Percentiles rank a stretch among this genome's conserved stretches.
Evolutionary conservation across 2,797 vertebrate genomes (phyloP).

Genomic region (Sebastes hopkinsi): DNA sequence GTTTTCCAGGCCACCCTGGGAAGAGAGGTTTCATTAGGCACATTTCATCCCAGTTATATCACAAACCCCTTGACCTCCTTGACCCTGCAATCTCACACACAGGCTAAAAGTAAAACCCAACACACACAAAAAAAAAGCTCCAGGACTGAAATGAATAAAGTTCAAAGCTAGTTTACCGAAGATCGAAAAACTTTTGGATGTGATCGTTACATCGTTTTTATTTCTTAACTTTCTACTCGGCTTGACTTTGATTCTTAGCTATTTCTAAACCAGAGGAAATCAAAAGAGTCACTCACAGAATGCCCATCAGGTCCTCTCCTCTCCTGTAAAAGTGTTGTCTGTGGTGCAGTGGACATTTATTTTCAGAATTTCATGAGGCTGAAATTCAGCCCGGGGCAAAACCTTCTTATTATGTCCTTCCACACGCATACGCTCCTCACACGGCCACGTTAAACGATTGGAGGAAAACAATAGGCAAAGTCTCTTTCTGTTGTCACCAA

Average conservation of each 20-base stretch:
- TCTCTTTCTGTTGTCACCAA: slow-evolving; percentile 75
- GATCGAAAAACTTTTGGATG: slow-evolving; percentile 23
- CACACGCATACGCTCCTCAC: slow-evolving; percentile 38
- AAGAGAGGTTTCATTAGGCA: slow-evolving; percentile 51
- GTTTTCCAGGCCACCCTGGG: slow-evolving; percentile 38
- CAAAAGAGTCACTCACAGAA: neutral
- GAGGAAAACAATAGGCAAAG: slow-evolving; percentile 58
- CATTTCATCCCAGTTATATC: slow-evolving; percentile 64
- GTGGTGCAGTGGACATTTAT: slow-evolving; percentile 11
- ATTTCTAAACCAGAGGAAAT: slow-evolving; percentile 6
- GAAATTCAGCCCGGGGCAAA: slow-evolving; percentile 45
- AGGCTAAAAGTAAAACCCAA: slow-evolving; percentile 48
- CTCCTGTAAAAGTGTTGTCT: neutral
- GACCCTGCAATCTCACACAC: slow-evolving; percentile 46
- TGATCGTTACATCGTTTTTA: neutral
- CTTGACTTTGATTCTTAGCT: neutral
- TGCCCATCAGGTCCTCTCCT: neutral
- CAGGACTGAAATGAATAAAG: slow-evolving; percentile 19
- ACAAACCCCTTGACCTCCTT: slow-evolving; percentile 59
- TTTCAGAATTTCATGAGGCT: slow-evolving; percentile 39
- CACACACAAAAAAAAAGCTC: neutral
- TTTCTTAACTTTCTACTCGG: neutral
- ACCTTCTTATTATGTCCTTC: slow-evolving; percentile 31
- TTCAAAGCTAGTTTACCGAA: slow-evolving; percentile 27
- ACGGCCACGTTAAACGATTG: slow-evolving; percentile 19